These are phyloP conservation scores for Chunga burmeisteri DNA, from an alignment of 2,113 vertebrate species.

Conservation along the genomic window DNA sequence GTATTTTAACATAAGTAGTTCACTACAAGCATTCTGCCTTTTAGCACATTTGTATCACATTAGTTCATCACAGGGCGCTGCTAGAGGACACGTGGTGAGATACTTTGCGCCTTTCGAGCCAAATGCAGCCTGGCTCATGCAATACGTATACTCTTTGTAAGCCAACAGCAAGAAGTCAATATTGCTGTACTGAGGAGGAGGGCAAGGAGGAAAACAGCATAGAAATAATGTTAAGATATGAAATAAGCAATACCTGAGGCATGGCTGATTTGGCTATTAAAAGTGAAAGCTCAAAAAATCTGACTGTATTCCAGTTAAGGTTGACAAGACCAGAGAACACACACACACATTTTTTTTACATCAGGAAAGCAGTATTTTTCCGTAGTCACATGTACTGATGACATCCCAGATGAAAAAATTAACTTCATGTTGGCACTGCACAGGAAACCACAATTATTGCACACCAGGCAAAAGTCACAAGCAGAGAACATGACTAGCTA, in stretches of 20 bases:
- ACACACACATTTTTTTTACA: not conserved
- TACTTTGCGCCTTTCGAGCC: not conserved
- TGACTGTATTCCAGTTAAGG: not conserved
- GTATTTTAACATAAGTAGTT: not conserved
- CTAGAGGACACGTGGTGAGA: not conserved
- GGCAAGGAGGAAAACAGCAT: not conserved
- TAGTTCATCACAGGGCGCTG: not conserved
- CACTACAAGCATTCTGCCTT: not conserved
- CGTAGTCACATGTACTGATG: not conserved
- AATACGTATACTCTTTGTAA: not conserved
- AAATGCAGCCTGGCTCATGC: not conserved
- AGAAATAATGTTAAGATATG: not conserved
- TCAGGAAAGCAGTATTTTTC: not conserved
- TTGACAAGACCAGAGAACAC: not conserved
- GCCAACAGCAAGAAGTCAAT: not conserved
- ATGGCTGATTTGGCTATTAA: not conserved
- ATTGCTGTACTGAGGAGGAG: not conserved
- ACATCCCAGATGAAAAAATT: not conserved
- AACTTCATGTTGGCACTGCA: not conserved
- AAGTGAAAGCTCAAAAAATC: not conserved
- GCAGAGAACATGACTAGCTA: not conserved
- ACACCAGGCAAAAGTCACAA: not conserved
- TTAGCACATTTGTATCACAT: not conserved
- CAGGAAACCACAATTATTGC: not conserved
- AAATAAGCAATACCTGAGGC: not conserved